Evolutionary conservation across 2,797 vertebrate genomes (phyloP).

Genomic region (Anas georgica): DNA sequence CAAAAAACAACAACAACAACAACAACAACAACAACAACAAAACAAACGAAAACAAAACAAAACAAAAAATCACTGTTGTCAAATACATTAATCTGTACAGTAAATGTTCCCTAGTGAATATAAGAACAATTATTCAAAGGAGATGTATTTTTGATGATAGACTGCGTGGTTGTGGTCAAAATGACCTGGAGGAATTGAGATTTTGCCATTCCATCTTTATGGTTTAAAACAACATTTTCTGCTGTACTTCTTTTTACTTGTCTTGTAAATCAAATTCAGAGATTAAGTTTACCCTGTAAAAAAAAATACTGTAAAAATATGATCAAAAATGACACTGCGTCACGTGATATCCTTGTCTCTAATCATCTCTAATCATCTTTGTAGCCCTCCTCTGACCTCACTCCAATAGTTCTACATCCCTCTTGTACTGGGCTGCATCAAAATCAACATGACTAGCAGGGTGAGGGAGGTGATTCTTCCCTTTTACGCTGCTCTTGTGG

Average conservation of each 20-base stretch:
- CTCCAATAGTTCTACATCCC: too few species aligned
- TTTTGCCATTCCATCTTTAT: not conserved
- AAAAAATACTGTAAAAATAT: not conserved
- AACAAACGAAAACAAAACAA: not conserved
- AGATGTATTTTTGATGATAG: fast-evolving
- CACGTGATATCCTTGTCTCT: too few species aligned
- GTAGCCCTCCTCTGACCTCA: too few species aligned
- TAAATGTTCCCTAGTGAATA: not conserved
- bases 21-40: too few species aligned
- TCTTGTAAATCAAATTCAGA: not conserved
- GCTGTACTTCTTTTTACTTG: not conserved
- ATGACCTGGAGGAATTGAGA: not conserved
- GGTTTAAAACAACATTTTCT: not conserved
- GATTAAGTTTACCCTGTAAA: not conserved
- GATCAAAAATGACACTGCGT: too few species aligned
- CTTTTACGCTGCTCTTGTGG: too few species aligned
- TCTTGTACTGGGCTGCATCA: too few species aligned
- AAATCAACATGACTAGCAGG: too few species aligned
- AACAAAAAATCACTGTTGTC: not conserved
- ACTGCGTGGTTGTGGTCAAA: not conserved
- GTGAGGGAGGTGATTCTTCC: too few species aligned
- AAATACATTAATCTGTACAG: not conserved
- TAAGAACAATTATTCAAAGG: not conserved
- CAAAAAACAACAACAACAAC: not conserved
- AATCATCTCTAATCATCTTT: too few species aligned